Evolutionary conservation across 2,113 vertebrate species (phyloP), one percentile per base, ranked within the genome.

Genomic region (Marmota monax): DNA sequence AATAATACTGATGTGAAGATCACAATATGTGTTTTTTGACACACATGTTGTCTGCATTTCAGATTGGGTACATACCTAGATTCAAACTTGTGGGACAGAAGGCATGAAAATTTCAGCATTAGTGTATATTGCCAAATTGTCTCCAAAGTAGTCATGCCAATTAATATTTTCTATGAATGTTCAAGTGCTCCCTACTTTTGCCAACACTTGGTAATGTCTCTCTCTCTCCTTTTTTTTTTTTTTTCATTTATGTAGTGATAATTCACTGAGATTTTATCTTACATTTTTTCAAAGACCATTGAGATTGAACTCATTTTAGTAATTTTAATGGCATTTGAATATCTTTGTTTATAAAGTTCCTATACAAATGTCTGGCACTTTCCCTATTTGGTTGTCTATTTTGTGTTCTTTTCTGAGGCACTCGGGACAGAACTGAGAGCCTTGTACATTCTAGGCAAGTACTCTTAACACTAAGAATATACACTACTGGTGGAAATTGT

Each of bases 241-340:
- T 48, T 61, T 69, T 74, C 23, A 80, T 48, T 69, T 48, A 83
- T 25, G 4, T 32, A 61, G 18, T 42, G 56, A 14, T 56, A 86
- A 53, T 16, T 90, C 76, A 45, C 16, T 79, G 22, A 78, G 20
- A 88, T 32, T 96, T 94, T 63, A 86, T 83, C 78, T 84, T 87
- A 45, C 7, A 53, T 61, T 74, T 69, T 88, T 90, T n/a, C 53
- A 34, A 70, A 85, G 37, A 78, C 18, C 72, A 69, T 32, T 84
- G 39, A 88, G 17, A 29, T 34, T 67, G 45, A 95, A 45, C 22
- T 74, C 42, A 45, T 58, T 85, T 86, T 34, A 90, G 42, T 65
- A 82, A 72, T 92, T 92, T 73, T 51, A 87, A 80, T 74, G 39
- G 70, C 7, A 73, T 61, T 67, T 69, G 32, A 45, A 22, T 89